phyloP scores from a whole-genome alignment of 2,113 vertebrate species.

The Orientallactaga bullata region DNA sequence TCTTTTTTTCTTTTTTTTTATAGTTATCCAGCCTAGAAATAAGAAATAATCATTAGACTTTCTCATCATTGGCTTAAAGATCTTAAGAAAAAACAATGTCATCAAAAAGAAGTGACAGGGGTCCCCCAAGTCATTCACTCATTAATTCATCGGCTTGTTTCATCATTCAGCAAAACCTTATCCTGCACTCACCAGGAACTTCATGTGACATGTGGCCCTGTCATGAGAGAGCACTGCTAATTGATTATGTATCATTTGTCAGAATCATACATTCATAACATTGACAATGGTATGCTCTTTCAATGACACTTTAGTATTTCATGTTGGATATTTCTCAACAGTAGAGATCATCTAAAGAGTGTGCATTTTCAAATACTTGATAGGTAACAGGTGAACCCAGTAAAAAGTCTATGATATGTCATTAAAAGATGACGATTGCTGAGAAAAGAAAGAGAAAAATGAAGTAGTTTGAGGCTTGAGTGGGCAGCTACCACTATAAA shows the following conservation, averaged over 20 bases:
- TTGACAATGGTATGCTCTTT: neutral
- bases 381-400: neutral
- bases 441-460: neutral
- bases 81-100: neutral
- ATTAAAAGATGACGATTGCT: neutral
- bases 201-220: neutral
- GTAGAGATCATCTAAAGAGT: neutral
- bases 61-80: neutral
- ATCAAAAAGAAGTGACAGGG: neutral
- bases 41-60: neutral
- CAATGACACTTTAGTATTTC: neutral
- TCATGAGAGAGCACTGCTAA: neutral
- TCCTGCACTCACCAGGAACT: fast-evolving
- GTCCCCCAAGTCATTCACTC: neutral
- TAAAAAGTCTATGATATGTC: neutral
- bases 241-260: neutral
- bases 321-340: neutral
- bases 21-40: neutral
- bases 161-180: neutral
- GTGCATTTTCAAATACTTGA: neutral
- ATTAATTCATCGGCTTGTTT: neutral
- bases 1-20: neutral
- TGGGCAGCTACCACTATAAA: too few species aligned
- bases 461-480: neutral
- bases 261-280: neutral